Evolutionary conservation across 2,113 vertebrate genomes (phyloP), one percentile per base, ranked within the genome.

Genomic region (Paradoxurus hermaphroditus): DNA sequence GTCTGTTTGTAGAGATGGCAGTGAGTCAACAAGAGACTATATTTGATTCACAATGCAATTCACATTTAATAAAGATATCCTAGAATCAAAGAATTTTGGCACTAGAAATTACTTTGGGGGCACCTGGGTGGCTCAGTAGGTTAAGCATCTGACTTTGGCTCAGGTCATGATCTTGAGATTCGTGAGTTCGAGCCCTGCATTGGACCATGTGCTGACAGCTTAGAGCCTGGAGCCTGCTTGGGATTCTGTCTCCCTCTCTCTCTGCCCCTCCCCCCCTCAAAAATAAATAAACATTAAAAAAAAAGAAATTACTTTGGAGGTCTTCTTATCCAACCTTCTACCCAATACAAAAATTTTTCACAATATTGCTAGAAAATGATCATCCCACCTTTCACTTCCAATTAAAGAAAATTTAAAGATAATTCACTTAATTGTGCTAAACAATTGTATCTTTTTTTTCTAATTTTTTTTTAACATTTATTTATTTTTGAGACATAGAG

Each of bases 221-320:
- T n/a, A n/a, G n/a, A n/a, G n/a, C n/a, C n/a, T n/a, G n/a, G n/a
- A n/a, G n/a, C n/a, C n/a, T n/a, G n/a, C n/a, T n/a, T n/a, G n/a
- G n/a, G n/a, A n/a, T n/a, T n/a, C n/a, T n/a, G n/a, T n/a, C n/a
- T n/a, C n/a, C n/a, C n/a, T n/a, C n/a, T n/a, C n/a, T n/a, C n/a
- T n/a, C n/a, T n/a, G n/a, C n/a, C n/a, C n/a, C n/a, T n/a, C n/a
- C n/a, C n/a, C n/a, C n/a, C n/a, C n/a, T n/a, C n/a, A n/a, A n/a
- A n/a, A n/a, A n/a, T n/a, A n/a, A n/a, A n/a, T n/a, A n/a, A n/a
- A n/a, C n/a, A n/a, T n/a, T n/a, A n/a, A n/a, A n/a, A n/a, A n/a
- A n/a, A n/a, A n/a, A 88, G 44, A 95, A 90, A 97, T 73, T 12
- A 77, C 77, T n/a, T 92, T 36, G 29, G n/a, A 92, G 63, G 59